These are phyloP conservation scores for Eristalis pertinax DNA, from an alignment of 2,888 invertebrate species.

Conservation along the genomic window DNA sequence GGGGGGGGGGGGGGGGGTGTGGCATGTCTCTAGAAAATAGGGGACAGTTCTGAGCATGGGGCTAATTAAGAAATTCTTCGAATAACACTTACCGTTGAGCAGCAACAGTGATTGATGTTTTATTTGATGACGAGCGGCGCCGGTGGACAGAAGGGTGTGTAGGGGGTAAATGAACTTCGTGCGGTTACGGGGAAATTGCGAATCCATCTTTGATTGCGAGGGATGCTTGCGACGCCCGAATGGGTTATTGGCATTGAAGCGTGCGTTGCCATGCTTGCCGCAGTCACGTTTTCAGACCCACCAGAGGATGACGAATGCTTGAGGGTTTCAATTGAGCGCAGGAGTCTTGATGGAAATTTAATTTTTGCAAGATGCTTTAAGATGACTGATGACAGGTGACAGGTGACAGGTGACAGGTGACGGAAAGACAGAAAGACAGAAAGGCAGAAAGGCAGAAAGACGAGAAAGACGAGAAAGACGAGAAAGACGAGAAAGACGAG, in stretches of 20 bases:
- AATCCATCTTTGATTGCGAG: neutral
- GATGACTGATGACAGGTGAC: neutral
- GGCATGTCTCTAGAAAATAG: neutral
- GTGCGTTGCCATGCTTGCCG: neutral
- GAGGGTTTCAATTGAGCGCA: no score
- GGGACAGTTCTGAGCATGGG: neutral
- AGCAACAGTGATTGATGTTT: slow-evolving; percentile 20
- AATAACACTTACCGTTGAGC: neutral
- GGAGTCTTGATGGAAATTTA: neutral
- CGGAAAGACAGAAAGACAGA: neutral
- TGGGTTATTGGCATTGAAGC: neutral
- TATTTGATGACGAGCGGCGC: neutral
- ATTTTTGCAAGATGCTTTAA: neutral
- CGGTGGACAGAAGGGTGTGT: neutral
- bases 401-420: neutral
- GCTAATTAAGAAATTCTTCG: slow-evolving; percentile 27
- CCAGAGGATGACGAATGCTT: no score
- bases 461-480: neutral
- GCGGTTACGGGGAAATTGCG: neutral
- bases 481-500: neutral
- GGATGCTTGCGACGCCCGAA: neutral
- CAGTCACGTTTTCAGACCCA: neutral
- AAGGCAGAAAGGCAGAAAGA: neutral
- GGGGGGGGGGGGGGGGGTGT: neutral
- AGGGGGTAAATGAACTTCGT: neutral